Evolutionary conservation across 2,113 vertebrate species (phyloP).

Genomic region (Onychorhynchus coronatus): DNA sequence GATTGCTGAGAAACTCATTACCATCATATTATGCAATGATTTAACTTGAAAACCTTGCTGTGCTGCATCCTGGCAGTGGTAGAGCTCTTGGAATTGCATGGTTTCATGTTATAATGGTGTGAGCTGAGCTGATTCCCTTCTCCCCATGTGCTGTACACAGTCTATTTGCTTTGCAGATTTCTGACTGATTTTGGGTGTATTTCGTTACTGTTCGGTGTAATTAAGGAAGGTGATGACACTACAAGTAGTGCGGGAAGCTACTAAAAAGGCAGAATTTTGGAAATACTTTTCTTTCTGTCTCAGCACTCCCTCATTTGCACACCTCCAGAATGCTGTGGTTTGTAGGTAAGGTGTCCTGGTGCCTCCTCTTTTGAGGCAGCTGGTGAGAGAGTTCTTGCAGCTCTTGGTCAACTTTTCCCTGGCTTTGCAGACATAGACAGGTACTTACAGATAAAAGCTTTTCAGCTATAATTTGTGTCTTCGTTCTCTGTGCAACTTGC

Average conservation of each 20-base stretch:
- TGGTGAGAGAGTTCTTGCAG: background rate
- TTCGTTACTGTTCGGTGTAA: background rate
- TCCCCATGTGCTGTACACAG: background rate
- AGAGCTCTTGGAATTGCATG: background rate
- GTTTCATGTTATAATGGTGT: background rate
- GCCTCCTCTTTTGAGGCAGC: background rate
- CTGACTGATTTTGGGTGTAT: background rate
- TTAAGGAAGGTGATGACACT: background rate
- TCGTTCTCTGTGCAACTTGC: background rate
- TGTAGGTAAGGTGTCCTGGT: background rate
- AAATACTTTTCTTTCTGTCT: background rate
- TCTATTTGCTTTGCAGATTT: background rate
- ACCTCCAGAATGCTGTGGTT: background rate
- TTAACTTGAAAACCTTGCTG: conserved; percentile 59
- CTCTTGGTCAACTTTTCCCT: background rate
- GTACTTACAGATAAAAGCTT: background rate
- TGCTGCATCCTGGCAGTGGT: conserved; percentile 3
- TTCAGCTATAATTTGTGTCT: background rate
- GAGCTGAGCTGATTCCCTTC: background rate
- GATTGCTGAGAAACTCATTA: conserved; percentile 75
- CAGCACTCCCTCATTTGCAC: background rate
- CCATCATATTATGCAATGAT: conserved; percentile 71
- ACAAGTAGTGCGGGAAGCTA: background rate
- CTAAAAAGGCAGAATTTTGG: background rate
- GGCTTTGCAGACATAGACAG: background rate